Percentiles rank a stretch among this genome's conserved stretches.
These are phyloP conservation scores for Austrofundulus limnaeus DNA, from an alignment of 2,113 vertebrate species.

Conservation along the genomic window DNA sequence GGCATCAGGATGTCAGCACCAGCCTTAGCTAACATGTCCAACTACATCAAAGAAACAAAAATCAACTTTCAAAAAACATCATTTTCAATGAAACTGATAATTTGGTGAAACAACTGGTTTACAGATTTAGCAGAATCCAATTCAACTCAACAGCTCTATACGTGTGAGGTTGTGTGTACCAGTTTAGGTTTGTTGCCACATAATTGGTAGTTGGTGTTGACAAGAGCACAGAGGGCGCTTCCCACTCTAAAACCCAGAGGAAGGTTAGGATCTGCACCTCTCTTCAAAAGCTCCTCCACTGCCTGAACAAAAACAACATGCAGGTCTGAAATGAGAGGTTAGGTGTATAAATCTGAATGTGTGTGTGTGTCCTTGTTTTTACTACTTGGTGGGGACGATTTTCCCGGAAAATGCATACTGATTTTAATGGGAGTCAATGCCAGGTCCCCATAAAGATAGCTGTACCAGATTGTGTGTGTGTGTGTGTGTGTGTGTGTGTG, in stretches of 20 bases:
- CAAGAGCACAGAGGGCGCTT: conserved; percentile 80
- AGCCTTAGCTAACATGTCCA: conserved; percentile 74
- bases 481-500: too few species aligned
- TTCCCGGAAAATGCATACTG: too few species aligned
- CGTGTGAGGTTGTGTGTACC: conserved; percentile 63
- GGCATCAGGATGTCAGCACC: conserved; percentile 84
- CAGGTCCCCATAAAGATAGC: too few species aligned
- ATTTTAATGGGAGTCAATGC: too few species aligned
- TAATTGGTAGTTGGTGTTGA: conserved; percentile 75
- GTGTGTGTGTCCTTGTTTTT: too few species aligned
- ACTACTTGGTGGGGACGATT: too few species aligned
- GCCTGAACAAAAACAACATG: conserved; percentile 65
- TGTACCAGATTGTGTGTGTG: too few species aligned
- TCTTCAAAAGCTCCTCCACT: conserved; percentile 80
- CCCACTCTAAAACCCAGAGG: conserved; percentile 74
- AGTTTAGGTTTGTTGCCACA: conserved; percentile 71
- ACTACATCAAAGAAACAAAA: conserved; percentile 59
- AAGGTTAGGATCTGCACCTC: conserved; percentile 84
- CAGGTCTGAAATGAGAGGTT: neutral
- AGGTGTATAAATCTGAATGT: neutral
- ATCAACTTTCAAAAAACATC: neutral
- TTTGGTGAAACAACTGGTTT: too few species aligned
- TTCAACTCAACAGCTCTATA: too few species aligned
- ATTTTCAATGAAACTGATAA: too few species aligned
- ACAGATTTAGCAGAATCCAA: too few species aligned